These are phyloP conservation scores for Helicoverpa assulta DNA, from an alignment of 2,888 invertebrate genomes.

Conservation along the genomic window DNA sequence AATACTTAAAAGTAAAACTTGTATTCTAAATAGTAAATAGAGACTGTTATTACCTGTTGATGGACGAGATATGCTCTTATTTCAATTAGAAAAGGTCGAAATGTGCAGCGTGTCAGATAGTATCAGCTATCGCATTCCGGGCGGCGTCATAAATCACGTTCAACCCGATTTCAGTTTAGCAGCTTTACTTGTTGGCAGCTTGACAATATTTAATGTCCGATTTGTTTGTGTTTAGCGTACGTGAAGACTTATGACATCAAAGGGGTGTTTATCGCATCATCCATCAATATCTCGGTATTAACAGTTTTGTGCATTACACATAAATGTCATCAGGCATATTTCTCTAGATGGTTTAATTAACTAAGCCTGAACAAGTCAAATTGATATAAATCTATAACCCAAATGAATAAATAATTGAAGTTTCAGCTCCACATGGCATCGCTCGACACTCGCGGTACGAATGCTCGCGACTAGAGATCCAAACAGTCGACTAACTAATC, in stretches of 20 bases:
- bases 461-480: slow-evolving; percentile 41
- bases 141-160: slow-evolving; percentile 50
- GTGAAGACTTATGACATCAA: slow-evolving; percentile 54
- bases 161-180: slow-evolving; percentile 55
- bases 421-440: slow-evolving; percentile 50
- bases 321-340: slow-evolving; percentile 14
- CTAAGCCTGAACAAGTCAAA: slow-evolving; percentile 23
- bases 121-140: slow-evolving; percentile 44
- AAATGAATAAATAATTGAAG: slow-evolving; percentile 48
- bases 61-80: slow-evolving; percentile 37
- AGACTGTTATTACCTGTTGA: slow-evolving; percentile 37
- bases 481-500: slow-evolving; percentile 31
- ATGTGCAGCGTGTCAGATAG: slow-evolving; percentile 42
- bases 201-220: slow-evolving; percentile 62
- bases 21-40: slow-evolving; percentile 34
- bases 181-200: slow-evolving; percentile 59
- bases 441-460: slow-evolving; percentile 34
- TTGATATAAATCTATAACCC: slow-evolving; percentile 30
- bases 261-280: slow-evolving; percentile 53
- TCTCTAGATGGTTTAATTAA: slow-evolving; percentile 27
- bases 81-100: slow-evolving; percentile 27
- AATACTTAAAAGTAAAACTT: slow-evolving; percentile 35
- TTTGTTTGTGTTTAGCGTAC: slow-evolving; percentile 51
- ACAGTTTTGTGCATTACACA: slow-evolving; percentile 57
- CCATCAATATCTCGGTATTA: slow-evolving; percentile 58